Percentiles rank a stretch among this genome's conserved stretches.
Evolutionary conservation across 1,140 invertebrate genomes (phyloP).

Genomic region (Coelopa frigida): DNA sequence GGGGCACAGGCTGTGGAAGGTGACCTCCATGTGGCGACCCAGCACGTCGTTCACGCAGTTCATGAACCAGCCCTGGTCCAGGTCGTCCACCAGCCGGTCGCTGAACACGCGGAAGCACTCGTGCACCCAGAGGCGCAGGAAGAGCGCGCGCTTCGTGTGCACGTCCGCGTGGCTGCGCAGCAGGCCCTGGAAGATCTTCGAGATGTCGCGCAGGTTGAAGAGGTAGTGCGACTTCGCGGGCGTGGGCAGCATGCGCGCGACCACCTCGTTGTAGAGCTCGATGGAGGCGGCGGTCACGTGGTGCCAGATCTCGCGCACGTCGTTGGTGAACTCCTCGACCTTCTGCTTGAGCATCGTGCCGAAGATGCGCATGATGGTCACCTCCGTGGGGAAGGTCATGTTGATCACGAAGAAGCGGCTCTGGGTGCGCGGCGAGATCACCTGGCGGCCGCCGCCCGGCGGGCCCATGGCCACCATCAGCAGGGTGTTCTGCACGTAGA

Average conservation of each 20-base stretch:
- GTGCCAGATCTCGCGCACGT: constrained; percentile 63
- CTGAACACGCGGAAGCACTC: constrained; percentile 76
- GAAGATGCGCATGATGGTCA: constrained; percentile 71
- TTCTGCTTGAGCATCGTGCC: constrained; percentile 76
- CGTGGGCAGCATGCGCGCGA: constrained; percentile 68
- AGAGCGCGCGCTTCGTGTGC: constrained; percentile 60
- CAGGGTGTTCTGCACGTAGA: constrained; percentile 68
- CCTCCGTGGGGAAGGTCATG: constrained; percentile 70
- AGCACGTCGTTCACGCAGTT: constrained; percentile 62
- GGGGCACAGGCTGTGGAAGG: constrained; percentile 71
- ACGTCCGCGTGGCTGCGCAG: constrained; percentile 66
- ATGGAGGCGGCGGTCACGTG: constrained; percentile 54
- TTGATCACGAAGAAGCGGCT: constrained; percentile 75
- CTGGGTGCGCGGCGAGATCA: constrained; percentile 65
- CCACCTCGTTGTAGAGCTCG: constrained; percentile 64
- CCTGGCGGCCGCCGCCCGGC: constrained; percentile 70
- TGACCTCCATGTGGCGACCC: constrained; percentile 66
- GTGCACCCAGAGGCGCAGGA: constrained; percentile 75
- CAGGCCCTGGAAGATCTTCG: constrained; percentile 66
- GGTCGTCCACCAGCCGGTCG: constrained; percentile 70
- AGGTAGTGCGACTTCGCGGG: constrained; percentile 83
- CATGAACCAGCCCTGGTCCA: constrained; percentile 69
- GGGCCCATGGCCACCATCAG: constrained; percentile 72
- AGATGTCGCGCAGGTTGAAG: constrained; percentile 82
- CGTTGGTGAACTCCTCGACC: constrained; percentile 64